Conservation (phyloP, 2,113 vertebrate species). For the Lucifuga dentata region DNA sequence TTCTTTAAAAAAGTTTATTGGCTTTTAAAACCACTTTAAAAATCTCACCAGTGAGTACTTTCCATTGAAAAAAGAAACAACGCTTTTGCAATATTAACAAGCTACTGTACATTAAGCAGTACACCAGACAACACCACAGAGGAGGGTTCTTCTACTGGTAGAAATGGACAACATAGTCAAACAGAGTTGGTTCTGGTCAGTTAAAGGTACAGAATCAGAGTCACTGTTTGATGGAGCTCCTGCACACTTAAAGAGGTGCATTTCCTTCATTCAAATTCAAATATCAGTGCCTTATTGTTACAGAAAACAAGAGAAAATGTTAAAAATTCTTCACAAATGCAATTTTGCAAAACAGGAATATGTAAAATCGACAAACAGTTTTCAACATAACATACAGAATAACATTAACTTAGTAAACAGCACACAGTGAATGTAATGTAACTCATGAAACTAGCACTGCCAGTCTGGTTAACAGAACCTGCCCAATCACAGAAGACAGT, state of each 20-base stretch:
- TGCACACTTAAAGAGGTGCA: conserved; percentile 87
- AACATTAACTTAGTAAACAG: conserved; percentile 96
- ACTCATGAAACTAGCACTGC: conserved; percentile 84
- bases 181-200: conserved; percentile 84
- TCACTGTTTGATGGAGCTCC: conserved; percentile 90
- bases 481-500: conserved; percentile 94
- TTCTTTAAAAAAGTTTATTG: conserved; percentile 96
- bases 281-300: conserved; percentile 94
- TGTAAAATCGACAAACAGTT: conserved; percentile 79
- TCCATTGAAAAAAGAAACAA: conserved; percentile 96
- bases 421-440: conserved; percentile 83
- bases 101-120: conserved; percentile 98
- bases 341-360: conserved; percentile 77
- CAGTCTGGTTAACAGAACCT: conserved; percentile 91
- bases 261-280: conserved; percentile 92
- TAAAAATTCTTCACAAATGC: conserved; percentile 89
- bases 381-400: conserved; percentile 89
- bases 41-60: conserved; percentile 99
- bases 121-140: conserved; percentile 97
- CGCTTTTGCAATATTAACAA: conserved; percentile 95
- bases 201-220: conserved; percentile 83
- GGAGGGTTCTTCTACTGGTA: conserved; percentile 89
- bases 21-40: conserved; percentile 99
- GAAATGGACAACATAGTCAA: conserved; percentile 89
- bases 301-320: conserved; percentile 76